Evolutionary conservation across 2,113 vertebrate species (phyloP).

Genomic region (Myiagra hebetior): DNA sequence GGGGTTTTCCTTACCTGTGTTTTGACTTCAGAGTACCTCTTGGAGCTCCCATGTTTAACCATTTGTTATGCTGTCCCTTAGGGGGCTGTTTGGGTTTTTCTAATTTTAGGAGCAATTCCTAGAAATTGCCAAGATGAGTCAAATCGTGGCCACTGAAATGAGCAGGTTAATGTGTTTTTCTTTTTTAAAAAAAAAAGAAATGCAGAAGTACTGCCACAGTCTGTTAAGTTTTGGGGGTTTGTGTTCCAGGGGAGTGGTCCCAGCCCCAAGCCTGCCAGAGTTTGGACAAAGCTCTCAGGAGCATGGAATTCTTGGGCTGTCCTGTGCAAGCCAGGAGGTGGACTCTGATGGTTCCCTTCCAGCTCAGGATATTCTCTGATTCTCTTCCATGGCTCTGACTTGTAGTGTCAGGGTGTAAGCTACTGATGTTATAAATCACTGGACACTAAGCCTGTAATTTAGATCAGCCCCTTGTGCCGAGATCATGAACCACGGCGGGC

Average conservation of each 20-base stretch:
- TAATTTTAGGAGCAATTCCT: not conserved
- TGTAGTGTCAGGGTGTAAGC: not conserved
- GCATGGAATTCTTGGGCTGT: not conserved
- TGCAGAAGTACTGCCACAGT: not conserved
- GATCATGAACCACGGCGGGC: not conserved
- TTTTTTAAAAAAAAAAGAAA: not conserved
- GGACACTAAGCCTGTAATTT: not conserved
- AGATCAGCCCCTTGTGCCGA: not conserved
- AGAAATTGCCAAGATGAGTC: not conserved
- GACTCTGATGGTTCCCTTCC: not conserved
- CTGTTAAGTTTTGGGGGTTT: not conserved
- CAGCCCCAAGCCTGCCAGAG: not conserved
- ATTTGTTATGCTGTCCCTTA: not conserved
- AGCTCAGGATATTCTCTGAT: fast-evolving
- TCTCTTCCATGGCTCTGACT: not conserved
- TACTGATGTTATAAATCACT: not conserved
- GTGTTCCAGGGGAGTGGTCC: not conserved
- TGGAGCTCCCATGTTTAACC: not conserved
- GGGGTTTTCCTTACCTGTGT: not conserved
- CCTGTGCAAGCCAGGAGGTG: not conserved
- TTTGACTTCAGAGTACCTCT: not conserved
- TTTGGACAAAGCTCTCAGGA: not conserved
- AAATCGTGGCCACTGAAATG: not conserved
- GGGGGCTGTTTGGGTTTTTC: not conserved
- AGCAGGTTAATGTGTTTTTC: not conserved